Percentiles rank a stretch among this genome's conserved stretches.
phyloP scores from a whole-genome alignment of 1,140 invertebrate genomes.

The Fopius arisanus region DNA sequence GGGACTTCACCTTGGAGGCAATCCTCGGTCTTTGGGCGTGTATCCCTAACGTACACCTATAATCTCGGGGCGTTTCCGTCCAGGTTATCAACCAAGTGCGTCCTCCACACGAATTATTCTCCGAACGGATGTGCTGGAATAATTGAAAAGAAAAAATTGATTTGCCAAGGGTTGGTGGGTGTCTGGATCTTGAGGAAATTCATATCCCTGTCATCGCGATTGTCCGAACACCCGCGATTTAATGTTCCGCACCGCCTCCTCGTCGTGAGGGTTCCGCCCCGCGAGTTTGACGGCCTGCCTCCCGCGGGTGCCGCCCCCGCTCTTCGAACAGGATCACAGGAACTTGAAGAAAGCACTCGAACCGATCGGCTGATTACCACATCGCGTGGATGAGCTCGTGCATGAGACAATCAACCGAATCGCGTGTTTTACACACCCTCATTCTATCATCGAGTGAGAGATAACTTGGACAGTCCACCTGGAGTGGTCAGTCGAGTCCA shows the following conservation, averaged over 20 bases:
- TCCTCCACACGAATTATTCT: background rate
- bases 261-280: conserved; percentile 63
- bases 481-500: too few species aligned
- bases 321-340: conserved; percentile 63
- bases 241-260: conserved; percentile 62
- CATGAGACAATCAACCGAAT: background rate
- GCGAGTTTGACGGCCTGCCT: conserved; percentile 66
- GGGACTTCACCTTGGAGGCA: background rate
- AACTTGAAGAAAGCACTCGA: conserved; percentile 47
- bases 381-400: background rate
- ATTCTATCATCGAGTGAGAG: too few species aligned
- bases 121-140: conserved; percentile 41
- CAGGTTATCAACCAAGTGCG: conserved; percentile 16
- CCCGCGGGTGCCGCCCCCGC: conserved; percentile 66
- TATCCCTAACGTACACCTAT: conserved; percentile 35
- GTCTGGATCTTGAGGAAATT: background rate
- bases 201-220: background rate
- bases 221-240: conserved; percentile 37
- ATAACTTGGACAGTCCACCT: background rate
- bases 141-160: conserved; percentile 21
- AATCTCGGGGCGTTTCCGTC: conserved; percentile 58
- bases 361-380: background rate
- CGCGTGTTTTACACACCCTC: background rate
- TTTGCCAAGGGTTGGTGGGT: background rate
- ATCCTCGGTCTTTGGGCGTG: conserved; percentile 19